Evolutionary conservation across 2,113 vertebrate species (phyloP), one percentile per base, ranked within the genome.

Genomic region (Panurus biarmicus): DNA sequence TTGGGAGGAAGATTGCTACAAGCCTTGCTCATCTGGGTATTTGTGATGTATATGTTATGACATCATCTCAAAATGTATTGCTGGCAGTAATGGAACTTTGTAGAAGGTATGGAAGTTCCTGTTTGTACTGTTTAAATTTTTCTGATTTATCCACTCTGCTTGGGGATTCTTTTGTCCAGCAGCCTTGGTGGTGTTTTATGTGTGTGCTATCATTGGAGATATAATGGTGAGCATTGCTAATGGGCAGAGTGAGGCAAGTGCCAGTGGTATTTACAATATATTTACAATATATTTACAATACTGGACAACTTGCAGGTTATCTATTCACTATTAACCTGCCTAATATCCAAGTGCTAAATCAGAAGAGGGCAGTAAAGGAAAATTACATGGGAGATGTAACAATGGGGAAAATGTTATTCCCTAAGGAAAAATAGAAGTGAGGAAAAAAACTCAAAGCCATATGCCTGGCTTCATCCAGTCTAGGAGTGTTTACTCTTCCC

Each of bases 311-410:
- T 90, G 71, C 45, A 61, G 61, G n/a, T 90, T 85, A 79, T 56
- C 58, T 95, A 4, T 85, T 95, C 28, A 26, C 61, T 78, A 3
- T 74, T 61, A 72, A 85, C 48, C 70, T 93, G 35, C 42, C 44
- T 72, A 87, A 82, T 91, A 87, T 48, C 65, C 77, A 91, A 67
- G 74, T 61, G 14, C 61, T 95, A 93, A 96, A 96, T 91, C 87
- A 93, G 92, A 96, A 93, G 77, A 87, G 54, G 45, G 42, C 71
- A 85, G 66, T 91, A 85, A 89, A 91, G 54, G 62, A 79, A 87
- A 93, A 89, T 87, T 74, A 81, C 70, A 29, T 3, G 0, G 54
- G 44, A 94, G 69, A 71, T 53, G 40, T 81, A 92, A 72, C 57
- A 93, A 87, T 61, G 57, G 57, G 70, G 28, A 42, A 91, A 87